These are phyloP conservation scores for Ranitomeya variabilis DNA, from an alignment of 2,113 vertebrate species.

Conservation along the genomic window DNA sequence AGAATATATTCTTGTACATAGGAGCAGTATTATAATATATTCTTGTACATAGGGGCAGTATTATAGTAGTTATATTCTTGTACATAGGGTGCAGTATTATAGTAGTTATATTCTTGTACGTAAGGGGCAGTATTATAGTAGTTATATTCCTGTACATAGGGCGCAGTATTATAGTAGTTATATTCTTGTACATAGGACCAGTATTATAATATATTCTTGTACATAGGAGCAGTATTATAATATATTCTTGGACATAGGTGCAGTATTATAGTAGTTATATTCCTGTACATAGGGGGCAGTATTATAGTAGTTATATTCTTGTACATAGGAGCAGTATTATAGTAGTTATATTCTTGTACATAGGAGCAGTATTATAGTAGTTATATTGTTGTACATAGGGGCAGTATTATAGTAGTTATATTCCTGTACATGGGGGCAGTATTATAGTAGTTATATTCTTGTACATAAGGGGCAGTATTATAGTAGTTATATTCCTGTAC, in stretches of 20 bases:
- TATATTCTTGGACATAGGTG: conserved; percentile 5
- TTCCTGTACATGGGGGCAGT: neutral
- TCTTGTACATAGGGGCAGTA: neutral
- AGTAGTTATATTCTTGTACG: neutral
- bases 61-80: neutral
- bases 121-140: neutral
- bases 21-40: neutral
- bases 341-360: neutral
- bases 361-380: neutral
- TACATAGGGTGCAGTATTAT: neutral
- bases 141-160: too few relatives aligned
- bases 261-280: conserved; percentile 14
- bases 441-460: neutral
- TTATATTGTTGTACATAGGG: neutral
- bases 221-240: neutral
- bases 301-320: neutral
- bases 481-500: neutral
- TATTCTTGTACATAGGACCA: neutral
- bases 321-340: neutral
- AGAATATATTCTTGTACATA: conserved; percentile 5
- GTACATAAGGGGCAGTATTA: neutral
- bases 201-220: neutral
- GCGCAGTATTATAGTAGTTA: neutral
- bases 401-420: neutral
- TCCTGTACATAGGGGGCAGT: neutral